Evolutionary conservation across 1,140 invertebrate species (phyloP).

Genomic region (Nasonia longicornis): DNA sequence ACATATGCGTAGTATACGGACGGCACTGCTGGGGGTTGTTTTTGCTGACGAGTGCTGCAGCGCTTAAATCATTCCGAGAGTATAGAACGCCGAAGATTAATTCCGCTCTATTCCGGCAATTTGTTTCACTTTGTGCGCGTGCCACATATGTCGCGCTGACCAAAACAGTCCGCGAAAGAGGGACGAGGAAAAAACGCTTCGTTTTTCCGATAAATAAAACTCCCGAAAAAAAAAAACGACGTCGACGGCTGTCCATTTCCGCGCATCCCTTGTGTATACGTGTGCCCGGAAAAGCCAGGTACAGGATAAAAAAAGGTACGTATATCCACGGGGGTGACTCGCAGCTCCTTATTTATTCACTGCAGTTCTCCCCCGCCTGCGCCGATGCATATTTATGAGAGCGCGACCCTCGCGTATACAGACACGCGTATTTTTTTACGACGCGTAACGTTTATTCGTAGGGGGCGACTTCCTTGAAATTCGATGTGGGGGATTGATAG

Average conservation of each 20-base stretch:
- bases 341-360: conserved; percentile 3
- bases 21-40: background rate
- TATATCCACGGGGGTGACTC: background rate
- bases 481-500: conserved; percentile 2
- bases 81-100: no score
- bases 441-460: conserved; percentile 8
- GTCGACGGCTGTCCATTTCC: no score
- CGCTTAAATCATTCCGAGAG: background rate
- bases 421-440: background rate
- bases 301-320: background rate
- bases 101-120: no score
- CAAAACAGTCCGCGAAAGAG: background rate
- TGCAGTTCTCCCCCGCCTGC: conserved; percentile 4
- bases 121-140: background rate
- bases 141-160: background rate
- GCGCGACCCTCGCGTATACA: background rate
- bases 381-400: conserved; percentile 14
- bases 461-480: conserved; percentile 25
- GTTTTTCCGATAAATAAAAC: background rate
- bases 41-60: background rate
- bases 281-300: background rate
- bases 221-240: background rate
- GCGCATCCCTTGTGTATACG: no score
- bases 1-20: background rate
- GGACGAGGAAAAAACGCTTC: no score